Conservation (phyloP, 1,140 invertebrate genomes). For the Zaprionus ornatus region DNA sequence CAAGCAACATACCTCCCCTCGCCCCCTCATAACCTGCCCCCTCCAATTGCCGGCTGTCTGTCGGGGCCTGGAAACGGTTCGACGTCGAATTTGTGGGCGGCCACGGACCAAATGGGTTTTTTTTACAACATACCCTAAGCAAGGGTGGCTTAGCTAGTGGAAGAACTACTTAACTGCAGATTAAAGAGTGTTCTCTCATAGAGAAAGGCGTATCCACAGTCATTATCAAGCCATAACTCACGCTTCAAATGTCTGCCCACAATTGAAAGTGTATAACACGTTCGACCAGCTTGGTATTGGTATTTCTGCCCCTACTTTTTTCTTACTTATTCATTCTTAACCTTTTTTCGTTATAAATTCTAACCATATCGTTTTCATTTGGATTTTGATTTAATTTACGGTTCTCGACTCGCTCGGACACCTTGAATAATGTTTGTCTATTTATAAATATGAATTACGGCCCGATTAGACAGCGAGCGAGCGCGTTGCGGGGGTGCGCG, state of each 20-base stretch:
- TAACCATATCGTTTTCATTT: slow-evolving; percentile 81
- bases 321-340: slow-evolving; percentile 53
- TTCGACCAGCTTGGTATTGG: too few relatives aligned
- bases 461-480: slow-evolving; percentile 50
- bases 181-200: neutral
- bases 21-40: neutral
- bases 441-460: slow-evolving; percentile 82
- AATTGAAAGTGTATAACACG: neutral
- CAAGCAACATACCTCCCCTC: slow-evolving; percentile 23
- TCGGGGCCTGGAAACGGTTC: slow-evolving; percentile 33
- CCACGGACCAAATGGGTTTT: slow-evolving; percentile 71
- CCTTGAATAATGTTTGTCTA: slow-evolving; percentile 81
- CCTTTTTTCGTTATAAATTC: slow-evolving; percentile 76
- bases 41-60: slow-evolving; percentile 23
- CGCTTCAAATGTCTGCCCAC: neutral
- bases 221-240: neutral
- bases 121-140: slow-evolving; percentile 38
- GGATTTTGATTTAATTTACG: slow-evolving; percentile 80
- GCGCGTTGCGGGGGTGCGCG: too few relatives aligned
- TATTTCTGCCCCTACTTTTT: slow-evolving; percentile 19
- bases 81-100: slow-evolving; percentile 71
- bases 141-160: neutral
- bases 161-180: neutral
- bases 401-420: slow-evolving; percentile 69
- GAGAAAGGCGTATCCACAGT: neutral